These are phyloP conservation scores for Chrysoperla carnea DNA, from an alignment of 1,140 invertebrate genomes.

Conservation along the genomic window DNA sequence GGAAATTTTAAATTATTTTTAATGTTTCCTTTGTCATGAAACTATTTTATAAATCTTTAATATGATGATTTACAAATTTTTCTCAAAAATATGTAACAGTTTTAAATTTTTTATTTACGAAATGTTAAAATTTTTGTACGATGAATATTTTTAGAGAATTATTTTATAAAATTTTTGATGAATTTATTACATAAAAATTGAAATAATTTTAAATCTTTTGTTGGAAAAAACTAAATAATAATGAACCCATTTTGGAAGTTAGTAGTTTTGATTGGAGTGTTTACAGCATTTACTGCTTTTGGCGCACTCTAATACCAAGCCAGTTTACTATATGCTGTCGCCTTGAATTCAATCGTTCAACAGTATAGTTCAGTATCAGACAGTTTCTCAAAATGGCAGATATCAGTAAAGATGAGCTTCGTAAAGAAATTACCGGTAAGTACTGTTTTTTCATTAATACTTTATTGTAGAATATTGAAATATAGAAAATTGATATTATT, in stretches of 20 bases:
- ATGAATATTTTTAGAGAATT: too few relatives aligned
- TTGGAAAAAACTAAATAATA: not conserved
- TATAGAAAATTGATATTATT: constrained; percentile 11
- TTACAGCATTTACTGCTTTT: too few relatives aligned
- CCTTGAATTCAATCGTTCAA: not conserved
- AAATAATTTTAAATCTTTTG: not conserved
- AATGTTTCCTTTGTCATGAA: too few relatives aligned
- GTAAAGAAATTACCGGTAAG: constrained; percentile 53
- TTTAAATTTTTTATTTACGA: too few relatives aligned
- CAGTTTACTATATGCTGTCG: not conserved
- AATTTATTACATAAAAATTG: too few relatives aligned
- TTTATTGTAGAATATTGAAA: constrained; percentile 4
- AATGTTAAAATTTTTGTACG: too few relatives aligned
- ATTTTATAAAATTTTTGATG: too few relatives aligned
- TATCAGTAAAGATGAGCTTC: constrained; percentile 44
- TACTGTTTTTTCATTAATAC: constrained; percentile 21
- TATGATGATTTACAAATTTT: too few relatives aligned
- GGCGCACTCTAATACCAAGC: not conserved
- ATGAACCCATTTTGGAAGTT: not conserved
- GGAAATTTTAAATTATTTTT: too few relatives aligned
- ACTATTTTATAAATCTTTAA: too few relatives aligned
- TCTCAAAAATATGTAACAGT: too few relatives aligned
- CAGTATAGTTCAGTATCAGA: not conserved
- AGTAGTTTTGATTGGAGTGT: too few relatives aligned
- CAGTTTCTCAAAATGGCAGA: constrained; percentile 34